Evolutionary conservation across 2,888 invertebrate species (phyloP).

Genomic region (Acanthosepion esculentum): DNA sequence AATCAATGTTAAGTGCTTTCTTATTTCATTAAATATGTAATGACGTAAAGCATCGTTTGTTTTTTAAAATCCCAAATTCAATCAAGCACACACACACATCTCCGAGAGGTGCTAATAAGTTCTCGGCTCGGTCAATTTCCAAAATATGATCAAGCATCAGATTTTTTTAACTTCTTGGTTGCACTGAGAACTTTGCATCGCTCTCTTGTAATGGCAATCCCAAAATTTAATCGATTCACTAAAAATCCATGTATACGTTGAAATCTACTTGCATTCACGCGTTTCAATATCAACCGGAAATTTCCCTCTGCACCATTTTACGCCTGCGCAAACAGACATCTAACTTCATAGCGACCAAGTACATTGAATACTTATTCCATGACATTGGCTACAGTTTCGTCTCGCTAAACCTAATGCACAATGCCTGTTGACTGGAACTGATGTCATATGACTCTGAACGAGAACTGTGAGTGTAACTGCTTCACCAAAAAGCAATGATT

Average conservation of each 20-base stretch:
- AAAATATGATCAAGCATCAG: too few species aligned
- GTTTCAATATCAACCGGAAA: not conserved
- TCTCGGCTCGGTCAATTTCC: too few species aligned
- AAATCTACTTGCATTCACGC: not conserved
- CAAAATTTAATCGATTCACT: not conserved
- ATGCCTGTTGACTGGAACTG: not conserved
- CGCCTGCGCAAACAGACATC: not conserved
- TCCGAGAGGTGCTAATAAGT: too few species aligned
- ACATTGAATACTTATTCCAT: not conserved
- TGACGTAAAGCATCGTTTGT: too few species aligned
- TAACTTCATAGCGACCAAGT: not conserved
- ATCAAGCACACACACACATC: too few species aligned
- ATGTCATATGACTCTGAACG: not conserved
- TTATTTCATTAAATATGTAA: too few species aligned
- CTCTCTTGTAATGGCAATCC: too few species aligned
- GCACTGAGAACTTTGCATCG: too few species aligned
- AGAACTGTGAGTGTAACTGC: not conserved
- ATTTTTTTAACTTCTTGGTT: too few species aligned
- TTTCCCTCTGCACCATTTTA: not conserved
- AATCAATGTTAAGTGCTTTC: too few species aligned
- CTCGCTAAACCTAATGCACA: not conserved
- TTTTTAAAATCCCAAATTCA: too few species aligned
- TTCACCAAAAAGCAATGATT: not conserved
- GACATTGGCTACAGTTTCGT: not conserved
- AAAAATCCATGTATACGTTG: not conserved